Evolutionary conservation across 2,113 vertebrate species (phyloP).

Genomic region (Morone saxatilis): DNA sequence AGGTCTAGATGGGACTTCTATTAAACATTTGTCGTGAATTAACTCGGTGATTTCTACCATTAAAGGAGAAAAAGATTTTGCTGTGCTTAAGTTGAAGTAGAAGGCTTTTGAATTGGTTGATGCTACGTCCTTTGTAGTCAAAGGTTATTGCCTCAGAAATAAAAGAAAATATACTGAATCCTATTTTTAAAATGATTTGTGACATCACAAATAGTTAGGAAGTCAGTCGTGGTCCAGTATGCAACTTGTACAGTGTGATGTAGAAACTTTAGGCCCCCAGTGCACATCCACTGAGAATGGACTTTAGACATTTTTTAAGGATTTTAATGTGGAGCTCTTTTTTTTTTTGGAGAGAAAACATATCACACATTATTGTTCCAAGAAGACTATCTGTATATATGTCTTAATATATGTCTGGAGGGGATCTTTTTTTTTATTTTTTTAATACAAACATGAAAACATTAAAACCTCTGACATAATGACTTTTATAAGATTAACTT

Average conservation of each 20-base stretch:
- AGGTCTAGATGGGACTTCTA: neutral
- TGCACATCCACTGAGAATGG: too few species aligned
- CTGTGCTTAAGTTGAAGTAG: neutral
- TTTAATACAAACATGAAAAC: neutral
- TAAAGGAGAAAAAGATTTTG: neutral
- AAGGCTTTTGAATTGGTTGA: neutral
- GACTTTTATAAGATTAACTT: neutral
- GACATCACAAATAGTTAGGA: too few species aligned
- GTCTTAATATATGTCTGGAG: too few species aligned
- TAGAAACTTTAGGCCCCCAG: too few species aligned
- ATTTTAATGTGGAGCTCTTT: too few species aligned
- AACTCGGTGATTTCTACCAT: neutral
- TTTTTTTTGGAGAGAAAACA: too few species aligned
- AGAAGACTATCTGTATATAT: too few species aligned
- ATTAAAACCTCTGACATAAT: neutral
- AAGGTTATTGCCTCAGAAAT: neutral
- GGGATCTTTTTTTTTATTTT: too few species aligned
- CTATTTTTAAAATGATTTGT: neutral
- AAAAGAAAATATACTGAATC: neutral
- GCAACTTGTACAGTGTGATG: too few species aligned
- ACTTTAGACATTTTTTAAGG: too few species aligned
- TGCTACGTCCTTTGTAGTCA: neutral
- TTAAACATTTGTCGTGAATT: neutral
- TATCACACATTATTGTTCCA: too few species aligned
- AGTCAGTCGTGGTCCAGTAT: too few species aligned